These are phyloP conservation scores for Zaprionus africanus DNA, from an alignment of 1,140 invertebrate genomes.

Conservation along the genomic window DNA sequence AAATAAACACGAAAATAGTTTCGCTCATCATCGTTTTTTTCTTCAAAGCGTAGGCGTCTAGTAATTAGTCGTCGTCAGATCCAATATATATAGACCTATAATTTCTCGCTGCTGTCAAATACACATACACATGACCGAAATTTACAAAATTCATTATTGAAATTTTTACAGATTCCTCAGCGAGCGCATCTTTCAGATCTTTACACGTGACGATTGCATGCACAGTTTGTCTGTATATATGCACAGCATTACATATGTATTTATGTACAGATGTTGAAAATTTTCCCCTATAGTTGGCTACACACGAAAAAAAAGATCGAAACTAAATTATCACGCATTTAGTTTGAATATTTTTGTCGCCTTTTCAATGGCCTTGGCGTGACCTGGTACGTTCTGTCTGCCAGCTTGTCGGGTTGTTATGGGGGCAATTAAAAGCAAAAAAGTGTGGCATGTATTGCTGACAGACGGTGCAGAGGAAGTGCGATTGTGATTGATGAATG, in stretches of 20 bases:
- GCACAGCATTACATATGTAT: slow-evolving; percentile 28
- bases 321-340: slow-evolving; percentile 45
- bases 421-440: slow-evolving; percentile 52
- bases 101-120: neutral
- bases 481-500: slow-evolving; percentile 32
- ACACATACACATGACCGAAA: slow-evolving; percentile 5
- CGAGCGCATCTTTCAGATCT: slow-evolving; percentile 31
- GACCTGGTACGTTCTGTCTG: slow-evolving; percentile 48
- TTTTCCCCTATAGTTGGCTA: slow-evolving; percentile 44
- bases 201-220: slow-evolving; percentile 67
- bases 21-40: neutral
- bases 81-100: neutral
- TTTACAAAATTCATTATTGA: slow-evolving; percentile 16
- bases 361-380: slow-evolving; percentile 68
- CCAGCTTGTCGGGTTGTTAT: slow-evolving; percentile 51
- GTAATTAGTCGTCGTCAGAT: slow-evolving; percentile 23
- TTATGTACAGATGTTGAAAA: slow-evolving; percentile 57
- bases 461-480: slow-evolving; percentile 12
- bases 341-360: slow-evolving; percentile 38
- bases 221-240: slow-evolving; percentile 24
- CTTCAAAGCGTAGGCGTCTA: slow-evolving; percentile 2
- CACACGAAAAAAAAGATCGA: slow-evolving; percentile 53
- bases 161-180: slow-evolving; percentile 42
- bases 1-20: slow-evolving; percentile 1
- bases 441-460: slow-evolving; percentile 45